Evolutionary conservation across 2,888 invertebrate species (phyloP).

Genomic region (Rotaria socialis): DNA sequence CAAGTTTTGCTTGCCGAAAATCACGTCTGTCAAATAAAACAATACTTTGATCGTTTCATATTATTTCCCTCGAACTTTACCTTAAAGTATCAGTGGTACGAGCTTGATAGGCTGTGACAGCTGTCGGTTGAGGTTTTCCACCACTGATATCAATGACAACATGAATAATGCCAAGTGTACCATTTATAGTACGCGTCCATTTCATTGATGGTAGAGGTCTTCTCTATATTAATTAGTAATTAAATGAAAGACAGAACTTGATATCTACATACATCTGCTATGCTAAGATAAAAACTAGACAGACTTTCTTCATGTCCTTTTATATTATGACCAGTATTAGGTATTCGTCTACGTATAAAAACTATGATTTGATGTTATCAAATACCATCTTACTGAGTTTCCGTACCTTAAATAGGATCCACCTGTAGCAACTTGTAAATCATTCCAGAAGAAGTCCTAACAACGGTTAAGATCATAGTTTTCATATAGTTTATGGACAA

Average conservation of each 20-base stretch:
- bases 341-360: slow-evolving; percentile 1
- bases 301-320: slow-evolving; percentile 39
- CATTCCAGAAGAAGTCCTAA: slow-evolving; percentile 48
- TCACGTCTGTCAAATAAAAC: slow-evolving; percentile 50
- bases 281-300: slow-evolving; percentile 38
- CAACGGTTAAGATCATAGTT: background rate
- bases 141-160: slow-evolving; percentile 33
- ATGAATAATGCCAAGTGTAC: slow-evolving; percentile 41
- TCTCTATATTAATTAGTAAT: slow-evolving; percentile 2
- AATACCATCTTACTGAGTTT: background rate
- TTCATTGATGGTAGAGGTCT: slow-evolving; percentile 29
- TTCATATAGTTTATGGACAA: slow-evolving; percentile 40
- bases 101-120: slow-evolving; percentile 43
- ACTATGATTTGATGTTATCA: background rate
- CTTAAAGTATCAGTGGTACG: slow-evolving; percentile 39
- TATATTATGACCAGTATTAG: slow-evolving; percentile 43
- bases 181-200: slow-evolving; percentile 38
- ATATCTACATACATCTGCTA: slow-evolving; percentile 27
- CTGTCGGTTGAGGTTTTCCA: background rate
- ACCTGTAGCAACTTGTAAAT: slow-evolving; percentile 49
- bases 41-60: slow-evolving; percentile 33
- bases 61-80: background rate
- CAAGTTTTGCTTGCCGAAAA: slow-evolving; percentile 51
- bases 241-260: background rate
- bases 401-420: slow-evolving; percentile 40